These are phyloP conservation scores for Drosophila affinis DNA, from an alignment of 2,888 invertebrate genomes.

Conservation along the genomic window DNA sequence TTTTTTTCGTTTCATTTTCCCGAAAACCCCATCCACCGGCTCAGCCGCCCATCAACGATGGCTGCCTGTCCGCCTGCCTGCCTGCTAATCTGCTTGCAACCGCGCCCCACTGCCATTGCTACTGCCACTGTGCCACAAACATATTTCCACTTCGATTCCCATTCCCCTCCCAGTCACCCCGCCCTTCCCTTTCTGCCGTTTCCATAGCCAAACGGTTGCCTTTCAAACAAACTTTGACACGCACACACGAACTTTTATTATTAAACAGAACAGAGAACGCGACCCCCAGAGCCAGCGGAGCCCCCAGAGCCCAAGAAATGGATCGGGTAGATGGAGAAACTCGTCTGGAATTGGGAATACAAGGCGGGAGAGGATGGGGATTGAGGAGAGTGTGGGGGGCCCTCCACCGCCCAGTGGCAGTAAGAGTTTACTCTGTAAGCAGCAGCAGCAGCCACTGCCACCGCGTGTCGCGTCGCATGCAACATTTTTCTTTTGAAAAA, in stretches of 20 bases:
- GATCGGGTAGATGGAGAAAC: slow-evolving; percentile 27
- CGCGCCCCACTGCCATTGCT: slow-evolving; percentile 49
- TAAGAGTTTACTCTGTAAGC: slow-evolving; percentile 51
- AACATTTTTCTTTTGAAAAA: slow-evolving; percentile 81
- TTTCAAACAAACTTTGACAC: slow-evolving; percentile 80
- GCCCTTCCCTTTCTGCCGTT: slow-evolving; percentile 38
- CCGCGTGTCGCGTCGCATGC: slow-evolving; percentile 64
- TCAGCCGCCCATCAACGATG: slow-evolving; percentile 23
- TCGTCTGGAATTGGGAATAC: slow-evolving; percentile 27
- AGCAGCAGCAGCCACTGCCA: slow-evolving; percentile 67
- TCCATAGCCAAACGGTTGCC: slow-evolving; percentile 66
- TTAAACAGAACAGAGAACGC: slow-evolving; percentile 47
- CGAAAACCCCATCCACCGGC: slow-evolving; percentile 6
- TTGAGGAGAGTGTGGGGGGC: slow-evolving; percentile 30
- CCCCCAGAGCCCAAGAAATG: neutral
- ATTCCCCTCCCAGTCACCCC: neutral
- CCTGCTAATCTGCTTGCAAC: slow-evolving; percentile 68
- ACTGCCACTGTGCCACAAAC: neutral
- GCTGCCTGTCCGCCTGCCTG: slow-evolving; percentile 14
- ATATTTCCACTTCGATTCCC: neutral
- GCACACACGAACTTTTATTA: slow-evolving; percentile 80
- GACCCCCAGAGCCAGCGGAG: neutral
- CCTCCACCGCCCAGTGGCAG: slow-evolving; percentile 43
- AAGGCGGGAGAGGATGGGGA: slow-evolving; percentile 11
- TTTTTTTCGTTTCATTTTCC: slow-evolving; percentile 58